phyloP scores from a whole-genome alignment of 92 coral and sea anemone genomes.

The Zoanthus sansibaricus region DNA sequence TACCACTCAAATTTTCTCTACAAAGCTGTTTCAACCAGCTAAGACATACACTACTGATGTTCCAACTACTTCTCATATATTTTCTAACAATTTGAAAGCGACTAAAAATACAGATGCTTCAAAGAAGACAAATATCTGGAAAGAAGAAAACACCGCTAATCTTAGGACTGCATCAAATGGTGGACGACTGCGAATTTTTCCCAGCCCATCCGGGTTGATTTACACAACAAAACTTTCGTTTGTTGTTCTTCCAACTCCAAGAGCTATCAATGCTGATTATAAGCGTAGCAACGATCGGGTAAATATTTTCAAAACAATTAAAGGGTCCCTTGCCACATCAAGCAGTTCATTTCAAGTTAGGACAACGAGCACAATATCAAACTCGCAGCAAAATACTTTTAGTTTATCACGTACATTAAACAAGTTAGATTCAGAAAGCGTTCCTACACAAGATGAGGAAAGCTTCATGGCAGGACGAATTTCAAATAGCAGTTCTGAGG shows the following conservation, averaged over 20 bases:
- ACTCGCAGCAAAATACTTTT: background rate
- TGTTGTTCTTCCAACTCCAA: background rate
- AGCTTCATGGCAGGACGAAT: no score
- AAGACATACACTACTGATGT: background rate
- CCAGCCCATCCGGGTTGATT: constrained; percentile 2
- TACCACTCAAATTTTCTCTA: background rate
- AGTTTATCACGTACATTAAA: background rate
- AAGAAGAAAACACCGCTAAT: background rate
- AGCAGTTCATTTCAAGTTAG: background rate
- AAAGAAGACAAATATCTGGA: background rate
- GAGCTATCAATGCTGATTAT: background rate
- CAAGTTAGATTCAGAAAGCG: background rate
- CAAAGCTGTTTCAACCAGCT: constrained; percentile 8
- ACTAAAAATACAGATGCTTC: background rate
- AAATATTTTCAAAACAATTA: background rate
- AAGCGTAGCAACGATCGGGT: background rate
- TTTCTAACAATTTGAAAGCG: background rate
- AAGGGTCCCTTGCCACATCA: background rate
- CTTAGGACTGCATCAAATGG: background rate
- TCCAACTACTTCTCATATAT: background rate
- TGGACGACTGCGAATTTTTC: background rate
- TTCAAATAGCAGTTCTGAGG: constrained; percentile 14
- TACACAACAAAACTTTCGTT: background rate
- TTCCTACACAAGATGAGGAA: background rate
- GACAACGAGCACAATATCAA: background rate